Conservation (phyloP, 64 coral and sea anemone genomes). For the Acropora yongei region DNA sequence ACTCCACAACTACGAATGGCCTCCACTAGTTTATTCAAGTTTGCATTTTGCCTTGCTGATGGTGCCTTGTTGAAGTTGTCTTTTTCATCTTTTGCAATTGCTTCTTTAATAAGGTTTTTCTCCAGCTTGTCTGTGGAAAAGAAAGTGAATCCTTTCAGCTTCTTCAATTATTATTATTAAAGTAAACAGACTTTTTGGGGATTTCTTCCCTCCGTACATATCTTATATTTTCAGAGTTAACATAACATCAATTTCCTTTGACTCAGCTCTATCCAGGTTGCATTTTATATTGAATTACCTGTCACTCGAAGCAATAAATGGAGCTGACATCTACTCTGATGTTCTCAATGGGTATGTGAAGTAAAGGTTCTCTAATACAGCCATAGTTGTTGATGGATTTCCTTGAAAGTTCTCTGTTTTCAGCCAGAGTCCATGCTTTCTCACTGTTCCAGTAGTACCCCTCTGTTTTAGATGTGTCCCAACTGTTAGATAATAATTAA, state of each 20-base stretch:
- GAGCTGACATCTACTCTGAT: too few species aligned
- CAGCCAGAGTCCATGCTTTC: slow-evolving; percentile 12
- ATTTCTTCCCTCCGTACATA: too few species aligned
- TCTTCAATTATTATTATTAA: too few species aligned
- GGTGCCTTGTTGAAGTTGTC: slow-evolving; percentile 18
- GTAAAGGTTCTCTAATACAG: neutral
- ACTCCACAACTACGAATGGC: slow-evolving; percentile 11
- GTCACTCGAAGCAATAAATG: too few species aligned
- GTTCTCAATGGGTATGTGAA: too few species aligned
- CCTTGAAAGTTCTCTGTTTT: neutral
- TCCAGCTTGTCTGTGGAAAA: slow-evolving; percentile 28
- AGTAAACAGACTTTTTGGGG: too few species aligned
- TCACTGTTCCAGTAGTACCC: slow-evolving; percentile 30
- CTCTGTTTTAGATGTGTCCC: slow-evolving; percentile 50
- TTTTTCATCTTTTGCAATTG: slow-evolving; percentile 11
- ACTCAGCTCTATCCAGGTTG: too few species aligned
- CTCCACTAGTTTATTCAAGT: neutral
- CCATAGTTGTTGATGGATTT: slow-evolving; percentile 40
- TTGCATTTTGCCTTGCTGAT: neutral
- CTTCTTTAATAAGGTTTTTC: neutral
- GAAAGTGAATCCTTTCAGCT: neutral
- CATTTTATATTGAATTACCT: too few species aligned
- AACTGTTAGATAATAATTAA: slow-evolving; percentile 9
- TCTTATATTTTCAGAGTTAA: too few species aligned
- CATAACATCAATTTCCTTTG: too few species aligned